Base-by-base conservation (phyloP, 2,888 invertebrate species). In the Eugnorisma glareosa region DNA sequence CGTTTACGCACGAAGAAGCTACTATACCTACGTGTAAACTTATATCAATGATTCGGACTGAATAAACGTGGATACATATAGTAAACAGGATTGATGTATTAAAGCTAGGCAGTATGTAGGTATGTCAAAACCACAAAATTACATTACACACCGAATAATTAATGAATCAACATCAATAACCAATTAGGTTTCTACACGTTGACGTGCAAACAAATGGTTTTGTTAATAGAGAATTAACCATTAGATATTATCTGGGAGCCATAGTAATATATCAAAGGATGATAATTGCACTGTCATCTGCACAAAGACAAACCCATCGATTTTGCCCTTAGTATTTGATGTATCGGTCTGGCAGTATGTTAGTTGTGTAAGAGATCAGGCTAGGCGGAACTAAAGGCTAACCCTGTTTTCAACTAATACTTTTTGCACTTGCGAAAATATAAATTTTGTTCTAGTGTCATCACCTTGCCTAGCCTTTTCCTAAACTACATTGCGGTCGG, bases 281-380 rank as follows among this genome's bases (percentile, higher is more conserved):
- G 83, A 88, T 92, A 92, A 92, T 92, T 91, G 90, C 89, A 81
- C 90, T 91, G 92, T 90, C 92, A 82, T 48, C 74, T 21, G 68
- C 86, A 92, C 91, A 92, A 92, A 90, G 90, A 88, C 86, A 79
- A 83, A 90, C 90, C 86, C 87, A 92, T 89, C 82, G 86, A 86
- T 81, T 86, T 86, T 88, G 87, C 86, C 85, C 78, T 82, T 75
- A 82, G 82, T 81, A 75, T 79, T 11, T 83, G 82, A 87, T 83
- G 81, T 86, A 91, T 83, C 81, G 83, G 68, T 74, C 74, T 84
- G 76, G 70, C 31, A n/a, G 64, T 57, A 18, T 28, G 51, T 37
- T 57, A 21, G 31, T 63, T 68, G 35, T 35, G 59, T 69, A 81
- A 81, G 59, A 59, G n/a, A 35, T 57, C 28, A 43, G 18, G 35